These are phyloP conservation scores for Brachionus calyciflorus DNA, from an alignment of 1,140 invertebrate species.

Conservation along the genomic window DNA sequence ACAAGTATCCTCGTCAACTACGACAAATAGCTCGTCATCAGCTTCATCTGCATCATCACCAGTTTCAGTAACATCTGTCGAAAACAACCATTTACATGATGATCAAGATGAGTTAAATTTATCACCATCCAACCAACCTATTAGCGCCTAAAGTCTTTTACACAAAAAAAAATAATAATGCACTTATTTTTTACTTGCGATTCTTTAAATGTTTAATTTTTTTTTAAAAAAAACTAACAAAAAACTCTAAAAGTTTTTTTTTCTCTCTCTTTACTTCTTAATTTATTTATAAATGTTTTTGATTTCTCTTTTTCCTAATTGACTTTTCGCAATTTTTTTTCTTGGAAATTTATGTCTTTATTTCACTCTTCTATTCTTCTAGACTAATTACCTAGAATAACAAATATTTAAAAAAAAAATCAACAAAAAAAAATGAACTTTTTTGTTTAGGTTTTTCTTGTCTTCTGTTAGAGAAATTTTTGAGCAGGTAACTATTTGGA, in stretches of 20 bases:
- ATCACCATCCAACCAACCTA: slow-evolving; percentile 21
- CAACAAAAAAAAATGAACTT: too few species aligned
- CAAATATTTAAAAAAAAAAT: too few species aligned
- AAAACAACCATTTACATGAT: neutral
- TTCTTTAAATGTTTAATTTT: slow-evolving; percentile 15
- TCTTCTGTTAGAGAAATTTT: too few species aligned
- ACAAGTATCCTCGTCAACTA: neutral
- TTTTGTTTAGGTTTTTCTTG: too few species aligned
- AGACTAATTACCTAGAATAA: slow-evolving; percentile 11
- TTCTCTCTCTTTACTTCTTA: neutral
- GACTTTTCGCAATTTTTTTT: neutral
- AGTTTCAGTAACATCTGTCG: slow-evolving; percentile 5
- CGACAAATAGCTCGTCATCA: neutral
- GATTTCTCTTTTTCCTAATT: neutral
- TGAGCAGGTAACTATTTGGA: neutral
- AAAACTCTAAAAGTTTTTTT: neutral
- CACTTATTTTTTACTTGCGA: too few species aligned
- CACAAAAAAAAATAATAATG: neutral
- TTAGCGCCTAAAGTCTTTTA: slow-evolving; percentile 10
- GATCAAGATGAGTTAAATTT: neutral
- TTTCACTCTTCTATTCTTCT: neutral
- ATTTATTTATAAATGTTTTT: slow-evolving; percentile 33
- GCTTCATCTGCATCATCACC: slow-evolving; percentile 31
- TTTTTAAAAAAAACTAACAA: neutral
- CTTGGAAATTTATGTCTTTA: neutral